Base-by-base conservation (phyloP, 2,797 vertebrate genomes). In the Danio albolineatus region DNA sequence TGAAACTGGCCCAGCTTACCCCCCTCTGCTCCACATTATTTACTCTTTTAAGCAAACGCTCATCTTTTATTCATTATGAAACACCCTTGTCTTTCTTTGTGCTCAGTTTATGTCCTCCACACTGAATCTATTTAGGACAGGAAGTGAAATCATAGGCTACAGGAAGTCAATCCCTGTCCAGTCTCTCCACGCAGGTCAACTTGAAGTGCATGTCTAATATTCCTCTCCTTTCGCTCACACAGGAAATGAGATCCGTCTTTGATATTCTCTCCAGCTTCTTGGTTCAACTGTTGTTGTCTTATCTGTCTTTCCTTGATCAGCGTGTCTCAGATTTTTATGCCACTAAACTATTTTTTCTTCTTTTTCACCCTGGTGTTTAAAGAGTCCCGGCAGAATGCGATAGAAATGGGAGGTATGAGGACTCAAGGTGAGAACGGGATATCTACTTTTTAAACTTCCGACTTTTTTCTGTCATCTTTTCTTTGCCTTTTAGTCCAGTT, bases 321-420 rank as follows among this genome's bases (percentile, higher is more conserved):
- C 66, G 86, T 71, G 19, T 66, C 91, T 92, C 84, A 93, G 82
- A 92, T 89, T 93, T 88, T 87, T 90, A 89, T 89, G 86, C 88
- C 86, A 89, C 90, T 91, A 67, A 81, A 53, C 73, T 61, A 13
- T 79, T 73, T 81, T n/a, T 64, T 72, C 62, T 79, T 51, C 28
- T 76, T 78, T 56, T 72, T 62, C 59, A 44, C 65, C 69, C 60
- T 75, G 61, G 7, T 85, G 91, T 93, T 88, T 94, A 87, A 86
- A 95, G 94, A 96, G 94, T 94, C 87, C 94, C 95, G 66, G 91
- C 94, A 92, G 95, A 96, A 89, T 95, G 94, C 93, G 95, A 96
- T 90, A 94, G 95, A 93, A 96, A 95, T 92, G 94, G 95, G 92
- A 94, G 95, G 94, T 95, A 93, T 94, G 95, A 96, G 93, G 95